Evolutionary conservation across 2,113 vertebrate genomes (phyloP), one percentile per base, ranked within the genome.

Genomic region (Parus major): DNA sequence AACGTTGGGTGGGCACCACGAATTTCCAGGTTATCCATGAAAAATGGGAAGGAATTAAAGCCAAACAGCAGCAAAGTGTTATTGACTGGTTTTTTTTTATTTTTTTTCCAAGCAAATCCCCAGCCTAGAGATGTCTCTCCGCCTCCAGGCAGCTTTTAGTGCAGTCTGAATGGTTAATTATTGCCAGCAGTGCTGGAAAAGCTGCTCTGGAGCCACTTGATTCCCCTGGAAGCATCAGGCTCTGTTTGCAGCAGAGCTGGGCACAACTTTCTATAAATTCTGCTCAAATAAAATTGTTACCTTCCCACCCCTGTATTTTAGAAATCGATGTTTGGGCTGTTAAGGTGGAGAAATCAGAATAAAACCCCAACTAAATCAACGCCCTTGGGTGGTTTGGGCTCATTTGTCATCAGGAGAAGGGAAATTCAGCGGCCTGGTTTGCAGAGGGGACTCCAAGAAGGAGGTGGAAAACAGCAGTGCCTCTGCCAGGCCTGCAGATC

Each of bases 141-240:
- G 96, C 98, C 97, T 96, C 52, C 92, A 41, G 98, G 98, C 98
- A 95, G 90, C 81, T 93, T 94, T 98, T 97, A 98, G 97, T 97
- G 95, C 95, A 97, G 96, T 97, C 95, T 96, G 98, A 98, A 98
- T 98, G 97, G 96, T 95, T 98, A 97, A 98, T 97, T 95, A 98
- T 93, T 95, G 91, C 94, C 98, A 96, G 97, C 92, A 97, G 82
- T 95, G 95, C 85, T 97, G 97, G 97, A 96, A 97, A 98, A 94
- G 72, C 82, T 95, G 92, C 47, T 93, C 61, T 96, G 96, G 72
- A 94, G 70, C 47, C 64, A 21, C 64, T 93, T 69, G 78, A 79
- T 86, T 93, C 86, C 52, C 41, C 76, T 79, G 47, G 46, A 92
- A 95, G 60, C 63, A 80, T 60, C 10, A 3, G 22, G 68, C 81